A percentile compares a stretch with the other conserved stretches of the same genome.
Evolutionary conservation across 2,113 vertebrate species (phyloP).

Genomic region (Tursiops truncatus): DNA sequence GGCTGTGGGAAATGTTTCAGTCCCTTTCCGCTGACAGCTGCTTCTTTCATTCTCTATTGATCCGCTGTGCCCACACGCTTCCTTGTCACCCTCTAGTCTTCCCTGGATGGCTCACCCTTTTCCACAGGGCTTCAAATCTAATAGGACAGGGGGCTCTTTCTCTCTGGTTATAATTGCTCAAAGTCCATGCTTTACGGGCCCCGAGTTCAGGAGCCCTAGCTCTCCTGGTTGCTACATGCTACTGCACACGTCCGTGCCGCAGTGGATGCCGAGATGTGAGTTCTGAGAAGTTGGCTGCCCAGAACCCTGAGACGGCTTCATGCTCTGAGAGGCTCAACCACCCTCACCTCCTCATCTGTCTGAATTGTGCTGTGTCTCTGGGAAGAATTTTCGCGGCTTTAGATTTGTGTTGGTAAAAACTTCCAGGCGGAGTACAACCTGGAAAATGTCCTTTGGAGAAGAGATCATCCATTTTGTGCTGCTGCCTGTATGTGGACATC

Average conservation of each 20-base stretch:
- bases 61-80: not conserved
- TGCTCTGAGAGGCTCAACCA: fast-evolving
- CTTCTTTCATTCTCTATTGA: not conserved
- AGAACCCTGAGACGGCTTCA: too few relatives aligned
- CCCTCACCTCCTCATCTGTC: not conserved
- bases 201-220: fast-evolving
- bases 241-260: not conserved
- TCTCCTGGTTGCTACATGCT: not conserved
- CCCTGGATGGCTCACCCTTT: not conserved
- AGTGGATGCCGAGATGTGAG: not conserved
- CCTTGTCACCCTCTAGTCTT: not conserved
- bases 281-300: not conserved
- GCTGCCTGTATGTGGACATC: not conserved
- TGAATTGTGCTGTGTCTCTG: not conserved
- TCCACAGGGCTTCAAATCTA: not conserved
- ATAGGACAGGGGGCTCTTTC: not conserved
- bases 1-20: not conserved
- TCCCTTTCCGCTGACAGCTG: not conserved
- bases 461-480: not conserved
- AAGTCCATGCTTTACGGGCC: not conserved
- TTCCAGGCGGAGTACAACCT: not conserved
- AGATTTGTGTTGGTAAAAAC: not conserved
- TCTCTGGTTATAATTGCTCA: not conserved
- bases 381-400: not conserved
- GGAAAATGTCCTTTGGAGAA: not conserved